Percentiles rank a stretch among this genome's conserved stretches.
These are phyloP conservation scores for Sisyra nigra DNA, from an alignment of 2,888 invertebrate species.

Conservation along the genomic window DNA sequence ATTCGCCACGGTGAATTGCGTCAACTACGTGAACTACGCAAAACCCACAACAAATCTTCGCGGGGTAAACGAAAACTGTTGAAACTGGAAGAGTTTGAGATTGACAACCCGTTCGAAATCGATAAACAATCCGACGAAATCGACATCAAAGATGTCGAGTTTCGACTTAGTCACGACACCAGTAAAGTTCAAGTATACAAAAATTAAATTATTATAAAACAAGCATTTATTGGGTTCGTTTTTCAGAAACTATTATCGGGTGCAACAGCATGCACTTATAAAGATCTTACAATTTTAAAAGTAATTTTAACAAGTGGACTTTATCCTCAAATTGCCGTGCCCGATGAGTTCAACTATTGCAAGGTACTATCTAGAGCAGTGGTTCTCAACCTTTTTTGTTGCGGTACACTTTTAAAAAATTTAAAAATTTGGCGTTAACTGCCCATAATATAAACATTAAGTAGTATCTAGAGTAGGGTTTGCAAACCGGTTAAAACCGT, in stretches of 20 bases:
- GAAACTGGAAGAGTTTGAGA: constrained; percentile 51
- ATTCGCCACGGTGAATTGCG: constrained; percentile 80
- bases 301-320: constrained; percentile 80
- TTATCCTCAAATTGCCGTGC: constrained; percentile 90
- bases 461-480: no score
- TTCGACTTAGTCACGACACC: constrained; percentile 63
- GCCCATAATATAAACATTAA: no score
- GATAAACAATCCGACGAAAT: constrained; percentile 28
- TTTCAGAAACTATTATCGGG: constrained; percentile 41
- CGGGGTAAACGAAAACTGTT: constrained; percentile 58
- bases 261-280: constrained; percentile 43
- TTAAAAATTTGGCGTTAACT: no score
- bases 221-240: constrained; percentile 7
- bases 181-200: constrained; percentile 44
- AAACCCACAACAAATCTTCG: constrained; percentile 53
- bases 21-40: constrained; percentile 54
- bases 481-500: no score
- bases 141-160: constrained; percentile 77
- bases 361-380: no score
- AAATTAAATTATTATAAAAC: constrained; percentile 13
- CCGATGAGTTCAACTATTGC: constrained; percentile 85
- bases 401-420: no score
- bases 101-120: constrained; percentile 34
- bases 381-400: no score
- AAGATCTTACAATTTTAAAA: constrained; percentile 54